These are phyloP conservation scores for Riptortus pedestris DNA, from an alignment of 1,140 invertebrate species.

Conservation along the genomic window DNA sequence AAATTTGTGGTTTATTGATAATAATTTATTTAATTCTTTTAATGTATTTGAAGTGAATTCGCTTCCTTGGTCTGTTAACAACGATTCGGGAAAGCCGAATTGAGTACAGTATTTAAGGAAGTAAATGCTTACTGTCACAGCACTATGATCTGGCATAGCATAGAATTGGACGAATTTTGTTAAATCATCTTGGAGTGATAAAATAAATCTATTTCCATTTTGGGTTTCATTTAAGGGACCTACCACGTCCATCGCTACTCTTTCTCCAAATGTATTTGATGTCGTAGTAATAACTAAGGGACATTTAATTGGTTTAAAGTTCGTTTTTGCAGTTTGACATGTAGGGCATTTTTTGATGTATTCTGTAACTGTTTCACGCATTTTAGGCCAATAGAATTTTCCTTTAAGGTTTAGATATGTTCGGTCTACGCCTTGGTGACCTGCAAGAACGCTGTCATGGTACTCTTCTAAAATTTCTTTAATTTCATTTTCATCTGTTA, in stretches of 20 bases:
- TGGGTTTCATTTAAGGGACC: background rate
- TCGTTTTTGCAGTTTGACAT: conserved; percentile 35
- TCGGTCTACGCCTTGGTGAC: conserved; percentile 34
- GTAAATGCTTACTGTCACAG: too few relatives aligned
- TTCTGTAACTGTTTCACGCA: conserved; percentile 33
- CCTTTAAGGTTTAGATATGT: conserved; percentile 34
- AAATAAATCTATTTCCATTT: background rate
- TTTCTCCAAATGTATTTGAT: background rate
- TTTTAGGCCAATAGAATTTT: conserved; percentile 33
- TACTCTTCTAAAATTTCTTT: conserved; percentile 31
- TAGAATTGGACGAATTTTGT: conserved; percentile 8
- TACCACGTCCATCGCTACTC: background rate
- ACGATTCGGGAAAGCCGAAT: conserved; percentile 5
- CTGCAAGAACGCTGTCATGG: conserved; percentile 33
- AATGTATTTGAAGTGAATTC: background rate
- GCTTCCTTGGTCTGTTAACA: background rate
- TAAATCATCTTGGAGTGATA: conserved; percentile 3
- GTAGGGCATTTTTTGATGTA: conserved; percentile 34
- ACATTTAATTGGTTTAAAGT: background rate
- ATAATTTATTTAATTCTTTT: background rate
- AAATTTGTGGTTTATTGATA: too few relatives aligned
- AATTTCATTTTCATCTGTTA: background rate
- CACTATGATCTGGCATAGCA: background rate
- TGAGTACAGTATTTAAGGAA: background rate
- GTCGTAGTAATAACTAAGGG: background rate